These are phyloP conservation scores for Pemphredon lugubris DNA, from an alignment of 2,888 invertebrate species.

Conservation along the genomic window DNA sequence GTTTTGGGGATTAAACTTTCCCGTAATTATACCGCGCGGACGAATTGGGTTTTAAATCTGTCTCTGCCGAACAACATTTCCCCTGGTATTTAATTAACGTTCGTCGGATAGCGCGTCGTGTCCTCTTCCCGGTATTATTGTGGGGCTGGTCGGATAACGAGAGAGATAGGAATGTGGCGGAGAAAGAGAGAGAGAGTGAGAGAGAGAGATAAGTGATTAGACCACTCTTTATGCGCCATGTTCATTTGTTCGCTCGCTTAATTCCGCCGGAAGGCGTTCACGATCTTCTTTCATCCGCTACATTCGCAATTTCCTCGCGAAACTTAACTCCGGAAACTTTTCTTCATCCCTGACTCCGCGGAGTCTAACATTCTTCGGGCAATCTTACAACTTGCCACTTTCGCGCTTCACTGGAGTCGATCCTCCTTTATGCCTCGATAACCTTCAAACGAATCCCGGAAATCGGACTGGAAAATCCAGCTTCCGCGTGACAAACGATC, in stretches of 20 bases:
- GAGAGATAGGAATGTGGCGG: no score
- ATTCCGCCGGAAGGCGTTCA: background rate
- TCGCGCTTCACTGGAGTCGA: background rate
- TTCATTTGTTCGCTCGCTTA: background rate
- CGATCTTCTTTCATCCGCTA: background rate
- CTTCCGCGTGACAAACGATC: no score
- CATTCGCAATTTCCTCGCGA: background rate
- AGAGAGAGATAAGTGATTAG: background rate
- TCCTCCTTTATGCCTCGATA: background rate
- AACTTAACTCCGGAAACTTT: background rate
- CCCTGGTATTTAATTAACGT: background rate
- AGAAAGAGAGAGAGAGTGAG: background rate
- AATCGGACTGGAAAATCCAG: no score
- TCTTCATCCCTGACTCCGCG: background rate
- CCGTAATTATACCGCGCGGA: constrained; percentile 33
- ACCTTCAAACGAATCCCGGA: no score
- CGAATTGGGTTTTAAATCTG: constrained; percentile 6
- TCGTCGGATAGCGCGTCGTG: background rate
- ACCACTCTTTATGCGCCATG: background rate
- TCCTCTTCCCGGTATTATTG: background rate
- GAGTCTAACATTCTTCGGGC: background rate
- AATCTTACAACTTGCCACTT: background rate
- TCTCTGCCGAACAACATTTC: background rate
- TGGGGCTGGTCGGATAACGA: no score
- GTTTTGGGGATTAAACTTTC: constrained; percentile 40